Base-by-base conservation (phyloP, 2,797 vertebrate species). In the Sebastes hopkinsi region DNA sequence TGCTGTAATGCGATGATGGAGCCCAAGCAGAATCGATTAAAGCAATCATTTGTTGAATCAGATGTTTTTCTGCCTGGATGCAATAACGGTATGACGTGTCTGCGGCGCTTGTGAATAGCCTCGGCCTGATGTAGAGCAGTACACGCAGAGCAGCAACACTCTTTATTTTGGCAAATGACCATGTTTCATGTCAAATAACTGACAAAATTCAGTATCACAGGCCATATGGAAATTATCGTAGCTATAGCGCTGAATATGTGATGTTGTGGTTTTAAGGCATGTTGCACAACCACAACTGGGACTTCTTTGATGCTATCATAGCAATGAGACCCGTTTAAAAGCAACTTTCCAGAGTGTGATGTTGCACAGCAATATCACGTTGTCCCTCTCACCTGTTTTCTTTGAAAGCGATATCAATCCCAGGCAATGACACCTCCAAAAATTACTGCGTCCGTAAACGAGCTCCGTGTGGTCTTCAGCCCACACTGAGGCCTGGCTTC, bases 21-120 rank as follows among this genome's bases (percentile, higher is more conserved):
- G 79, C 30, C 73, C 64, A 7, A 75, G 77, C 75, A 66, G 71
- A 81, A 81, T 82, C 58, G 27, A 90, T 90, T 91, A 84, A 67
- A 73, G 76, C 66, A 34, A 83, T 80, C 68, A 81, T 89, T 87
- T 90, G 88, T 89, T 83, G 78, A 90, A 91, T 80, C 88, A 82
- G 88, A 80, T 90, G 78, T 73, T 87, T 92, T 82, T 85, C 71
- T 80, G 85, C 78, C 66, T 13, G 77, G 65, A 25, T 88, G 75
- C 81, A 67, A 38, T 25, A 50, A 67, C 5, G 18, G 14, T 34
- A 62, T 69, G 73, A 81, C 8, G 36, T 52, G 56, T 71, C 72
- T 23, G 59, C 36, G 25, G 42, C 1, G 67, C 74, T 67, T 1
- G 4, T 13, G 59, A 76, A 62, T 70, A 68, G 14, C 78, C 66